phyloP scores from a whole-genome alignment of 2,888 invertebrate genomes.

The Cepaea hortensis region DNA sequence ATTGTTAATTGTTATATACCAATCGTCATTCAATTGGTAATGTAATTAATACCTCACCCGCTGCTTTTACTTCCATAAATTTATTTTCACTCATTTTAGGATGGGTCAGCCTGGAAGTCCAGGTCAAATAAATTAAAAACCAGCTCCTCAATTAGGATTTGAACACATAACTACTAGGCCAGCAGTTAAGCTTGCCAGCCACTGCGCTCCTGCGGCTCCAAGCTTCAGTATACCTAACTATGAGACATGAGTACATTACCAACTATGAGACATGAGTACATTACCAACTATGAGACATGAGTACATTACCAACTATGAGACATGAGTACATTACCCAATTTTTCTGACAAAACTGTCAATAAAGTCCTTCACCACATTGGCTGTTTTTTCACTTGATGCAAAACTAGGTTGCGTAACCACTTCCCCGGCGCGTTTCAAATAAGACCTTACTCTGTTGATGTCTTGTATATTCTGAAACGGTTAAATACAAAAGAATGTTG shows the following conservation, averaged over 20 bases:
- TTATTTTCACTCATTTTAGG: no score
- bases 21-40: no score
- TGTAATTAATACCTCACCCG: no score
- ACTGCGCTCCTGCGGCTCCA: no score
- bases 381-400: slow-evolving; percentile 3
- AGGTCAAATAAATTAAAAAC: no score
- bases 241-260: neutral
- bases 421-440: slow-evolving; percentile 14
- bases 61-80: no score
- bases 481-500: neutral
- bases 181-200: no score
- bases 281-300: neutral
- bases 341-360: slow-evolving; percentile 13
- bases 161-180: no score
- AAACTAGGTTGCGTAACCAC: neutral
- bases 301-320: neutral
- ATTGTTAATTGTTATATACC: no score
- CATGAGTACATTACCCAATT: neutral
- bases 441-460: neutral
- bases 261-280: neutral
- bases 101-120: no score
- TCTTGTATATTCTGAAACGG: slow-evolving; percentile 15
- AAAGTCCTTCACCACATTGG: slow-evolving; percentile 10
- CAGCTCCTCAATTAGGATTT: no score
- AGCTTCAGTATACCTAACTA: no score